Evolutionary conservation across 2,113 vertebrate species (phyloP).

Genomic region (Sebastes fasciatus): DNA sequence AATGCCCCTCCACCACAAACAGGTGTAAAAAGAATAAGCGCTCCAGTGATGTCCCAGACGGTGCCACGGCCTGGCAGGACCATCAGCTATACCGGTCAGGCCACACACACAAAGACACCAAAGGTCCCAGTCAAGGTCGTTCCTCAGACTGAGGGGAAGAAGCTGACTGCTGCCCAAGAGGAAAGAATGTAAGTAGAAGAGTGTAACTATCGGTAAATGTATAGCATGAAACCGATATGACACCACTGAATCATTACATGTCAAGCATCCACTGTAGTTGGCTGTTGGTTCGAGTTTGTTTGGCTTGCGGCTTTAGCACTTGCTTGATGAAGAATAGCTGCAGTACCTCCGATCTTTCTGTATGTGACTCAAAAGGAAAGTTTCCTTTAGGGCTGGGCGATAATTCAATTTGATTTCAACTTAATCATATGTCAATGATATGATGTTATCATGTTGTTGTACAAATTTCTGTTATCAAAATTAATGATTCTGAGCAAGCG

Average conservation of each 20-base stretch:
- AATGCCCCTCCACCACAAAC: not conserved
- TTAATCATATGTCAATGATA: too few species aligned
- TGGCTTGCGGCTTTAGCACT: not conserved
- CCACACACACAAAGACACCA: conserved; percentile 38
- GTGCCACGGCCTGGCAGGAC: conserved; percentile 36
- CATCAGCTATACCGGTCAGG: conserved; percentile 3
- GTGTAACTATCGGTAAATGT: not conserved
- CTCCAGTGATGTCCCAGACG: conserved; percentile 37
- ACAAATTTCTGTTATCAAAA: too few species aligned
- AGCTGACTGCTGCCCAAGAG: conserved; percentile 77
- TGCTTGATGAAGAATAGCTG: not conserved
- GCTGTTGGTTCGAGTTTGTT: not conserved
- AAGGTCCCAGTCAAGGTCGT: conserved; percentile 21
- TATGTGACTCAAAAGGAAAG: not conserved
- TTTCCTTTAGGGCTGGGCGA: not conserved
- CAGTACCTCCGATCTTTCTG: not conserved
- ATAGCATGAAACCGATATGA: not conserved
- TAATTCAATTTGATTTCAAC: not conserved
- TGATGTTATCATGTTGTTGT: too few species aligned
- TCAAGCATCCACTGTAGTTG: not conserved
- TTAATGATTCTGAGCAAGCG: too few species aligned
- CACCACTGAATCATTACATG: not conserved
- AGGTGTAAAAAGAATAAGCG: not conserved
- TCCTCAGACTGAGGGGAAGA: conserved; percentile 64
- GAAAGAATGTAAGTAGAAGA: conserved; percentile 80